A percentile compares a stretch with the other conserved stretches of the same genome.
phyloP scores from a whole-genome alignment of 2,113 vertebrate genomes.

The Brevimyrus niger region DNA sequence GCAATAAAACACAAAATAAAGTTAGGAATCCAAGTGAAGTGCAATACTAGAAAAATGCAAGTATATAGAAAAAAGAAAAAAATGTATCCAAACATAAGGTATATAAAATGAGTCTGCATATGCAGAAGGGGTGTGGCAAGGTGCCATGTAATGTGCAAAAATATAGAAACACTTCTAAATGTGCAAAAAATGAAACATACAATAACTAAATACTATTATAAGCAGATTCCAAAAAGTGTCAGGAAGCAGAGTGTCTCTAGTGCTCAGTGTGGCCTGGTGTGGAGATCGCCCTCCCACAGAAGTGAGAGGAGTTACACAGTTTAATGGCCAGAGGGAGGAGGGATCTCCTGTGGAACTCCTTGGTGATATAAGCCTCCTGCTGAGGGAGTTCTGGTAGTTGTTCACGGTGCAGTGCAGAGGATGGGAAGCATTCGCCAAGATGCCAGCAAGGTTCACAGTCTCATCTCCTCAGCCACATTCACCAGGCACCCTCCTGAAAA shows the following conservation, averaged over 20 bases:
- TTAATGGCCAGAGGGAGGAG: background rate
- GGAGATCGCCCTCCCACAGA: background rate
- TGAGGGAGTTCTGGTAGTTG: background rate
- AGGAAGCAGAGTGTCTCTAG: background rate
- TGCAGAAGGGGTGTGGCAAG: background rate
- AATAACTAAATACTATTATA: background rate
- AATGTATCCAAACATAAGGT: background rate
- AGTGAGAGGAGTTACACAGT: background rate
- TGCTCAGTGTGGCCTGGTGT: background rate
- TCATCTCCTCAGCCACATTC: background rate
- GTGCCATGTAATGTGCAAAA: background rate
- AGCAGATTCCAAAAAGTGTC: background rate
- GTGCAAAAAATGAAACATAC: background rate
- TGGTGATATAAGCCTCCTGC: background rate
- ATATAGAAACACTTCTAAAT: background rate
- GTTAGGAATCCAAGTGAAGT: background rate
- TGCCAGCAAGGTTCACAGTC: background rate
- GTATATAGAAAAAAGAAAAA: background rate
- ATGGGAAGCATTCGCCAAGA: background rate
- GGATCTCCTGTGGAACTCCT: background rate
- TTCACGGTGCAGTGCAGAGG: background rate
- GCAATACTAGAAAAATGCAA: background rate
- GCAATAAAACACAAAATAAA: background rate
- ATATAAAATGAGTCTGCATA: background rate
- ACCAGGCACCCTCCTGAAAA: background rate